A percentile compares a stretch with the other conserved stretches of the same genome.
Evolutionary conservation across 37 sponge, comb jelly and placozoan species (phyloP).

Genomic region (Hormiphora californensis): DNA sequence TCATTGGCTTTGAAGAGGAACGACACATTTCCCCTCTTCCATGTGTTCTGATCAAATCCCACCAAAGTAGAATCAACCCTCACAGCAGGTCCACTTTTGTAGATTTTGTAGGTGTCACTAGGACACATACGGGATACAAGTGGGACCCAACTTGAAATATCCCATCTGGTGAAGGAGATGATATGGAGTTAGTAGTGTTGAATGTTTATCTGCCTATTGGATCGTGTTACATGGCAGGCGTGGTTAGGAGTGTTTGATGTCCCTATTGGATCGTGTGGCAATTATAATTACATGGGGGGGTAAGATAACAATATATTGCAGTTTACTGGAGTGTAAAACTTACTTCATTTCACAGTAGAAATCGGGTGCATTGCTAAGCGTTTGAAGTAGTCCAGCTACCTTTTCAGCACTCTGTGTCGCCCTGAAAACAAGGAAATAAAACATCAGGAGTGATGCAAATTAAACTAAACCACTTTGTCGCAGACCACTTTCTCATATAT

Average conservation of each 20-base stretch:
- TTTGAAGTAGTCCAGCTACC: background rate
- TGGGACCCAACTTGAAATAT: conserved; percentile 97
- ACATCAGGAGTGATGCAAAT: too few relatives aligned
- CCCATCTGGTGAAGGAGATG: conserved; percentile 60
- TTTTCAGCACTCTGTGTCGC: conserved; percentile 5
- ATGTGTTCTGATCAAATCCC: conserved; percentile 74
- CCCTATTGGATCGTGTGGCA: too few relatives aligned
- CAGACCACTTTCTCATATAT: background rate
- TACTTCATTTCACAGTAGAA: conserved; percentile 98
- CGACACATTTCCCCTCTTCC: conserved; percentile 82
- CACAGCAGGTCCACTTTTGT: conserved; percentile 95
- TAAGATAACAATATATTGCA: too few relatives aligned
- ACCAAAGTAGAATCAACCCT: conserved; percentile 84
- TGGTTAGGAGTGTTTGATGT: too few relatives aligned
- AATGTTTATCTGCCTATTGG: too few relatives aligned
- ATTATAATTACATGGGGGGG: too few relatives aligned
- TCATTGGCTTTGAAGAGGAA: conserved; percentile 72
- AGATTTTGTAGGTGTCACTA: conserved; percentile 93
- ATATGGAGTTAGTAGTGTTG: background rate
- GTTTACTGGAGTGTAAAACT: background rate
- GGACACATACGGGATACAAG: conserved; percentile 91
- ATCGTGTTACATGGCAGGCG: too few relatives aligned
- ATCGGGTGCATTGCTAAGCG: conserved; percentile 65
- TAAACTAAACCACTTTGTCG: too few relatives aligned
- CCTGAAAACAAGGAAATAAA: background rate